phyloP scores from a whole-genome alignment of 2,113 vertebrate species.

The Rhombomys opimus region DNA sequence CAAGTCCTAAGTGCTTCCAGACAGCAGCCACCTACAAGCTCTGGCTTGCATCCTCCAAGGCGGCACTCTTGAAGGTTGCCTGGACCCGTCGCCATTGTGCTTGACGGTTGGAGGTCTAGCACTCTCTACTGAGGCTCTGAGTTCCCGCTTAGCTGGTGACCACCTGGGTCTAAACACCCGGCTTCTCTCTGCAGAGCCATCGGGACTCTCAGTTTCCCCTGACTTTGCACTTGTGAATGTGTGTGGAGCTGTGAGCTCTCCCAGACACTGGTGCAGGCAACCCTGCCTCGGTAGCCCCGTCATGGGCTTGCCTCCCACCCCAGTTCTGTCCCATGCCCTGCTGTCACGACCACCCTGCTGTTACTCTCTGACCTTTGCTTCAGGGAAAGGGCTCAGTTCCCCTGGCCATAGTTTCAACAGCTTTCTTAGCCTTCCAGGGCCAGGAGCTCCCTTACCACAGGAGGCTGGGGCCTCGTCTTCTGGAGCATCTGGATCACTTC shows the following conservation, averaged over 20 bases:
- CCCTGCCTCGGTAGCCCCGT: rapidly evolving
- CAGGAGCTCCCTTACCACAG: not conserved
- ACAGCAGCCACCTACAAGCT: conserved; percentile 49
- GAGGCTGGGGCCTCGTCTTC: not conserved
- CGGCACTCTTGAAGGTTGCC: not conserved
- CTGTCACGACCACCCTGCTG: not conserved
- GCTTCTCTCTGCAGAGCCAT: conserved; percentile 40
- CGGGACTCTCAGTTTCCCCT: conserved; percentile 66
- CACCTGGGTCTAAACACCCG: conserved; percentile 35
- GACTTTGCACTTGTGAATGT: conserved; percentile 63
- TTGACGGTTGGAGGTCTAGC: conserved; percentile 63
- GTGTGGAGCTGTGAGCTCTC: conserved; percentile 44
- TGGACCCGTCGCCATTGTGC: not conserved
- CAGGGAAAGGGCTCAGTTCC: not conserved
- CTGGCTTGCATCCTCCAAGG: not conserved
- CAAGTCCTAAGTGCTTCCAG: conserved; percentile 20
- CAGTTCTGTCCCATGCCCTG: not conserved
- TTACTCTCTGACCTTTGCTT: not conserved
- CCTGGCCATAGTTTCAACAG: not conserved
- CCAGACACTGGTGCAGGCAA: conserved; percentile 12
- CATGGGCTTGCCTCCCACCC: rapidly evolving
- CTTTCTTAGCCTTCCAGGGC: not conserved
- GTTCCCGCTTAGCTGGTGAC: conserved; percentile 34
- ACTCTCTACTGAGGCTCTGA: not conserved
- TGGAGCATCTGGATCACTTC: conserved; percentile 24